These are phyloP conservation scores for Xiphorhynchus erythropygius DNA, from an alignment of 2,797 vertebrate genomes.

Conservation along the genomic window DNA sequence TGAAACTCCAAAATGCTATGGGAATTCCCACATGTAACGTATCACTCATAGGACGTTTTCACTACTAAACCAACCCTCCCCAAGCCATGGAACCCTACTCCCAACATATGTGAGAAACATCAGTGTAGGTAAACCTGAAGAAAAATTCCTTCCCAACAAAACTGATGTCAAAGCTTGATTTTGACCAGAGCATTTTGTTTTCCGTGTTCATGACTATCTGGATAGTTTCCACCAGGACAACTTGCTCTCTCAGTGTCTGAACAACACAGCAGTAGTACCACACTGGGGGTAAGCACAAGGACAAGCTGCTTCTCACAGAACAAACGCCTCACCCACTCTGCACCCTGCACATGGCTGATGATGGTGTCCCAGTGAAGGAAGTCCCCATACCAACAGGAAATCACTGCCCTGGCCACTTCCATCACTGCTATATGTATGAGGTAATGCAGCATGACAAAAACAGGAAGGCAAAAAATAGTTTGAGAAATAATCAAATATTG, in stretches of 20 bases:
- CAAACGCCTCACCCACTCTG: neutral
- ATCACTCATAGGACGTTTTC: neutral
- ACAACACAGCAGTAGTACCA: neutral
- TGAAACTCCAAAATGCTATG: neutral
- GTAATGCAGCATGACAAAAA: neutral
- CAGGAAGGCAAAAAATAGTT: neutral
- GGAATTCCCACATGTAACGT: neutral
- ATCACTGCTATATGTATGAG: neutral
- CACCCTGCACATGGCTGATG: neutral
- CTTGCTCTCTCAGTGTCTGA: neutral
- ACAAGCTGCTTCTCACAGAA: neutral
- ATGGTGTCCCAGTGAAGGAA: neutral
- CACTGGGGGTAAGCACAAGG: fast-evolving
- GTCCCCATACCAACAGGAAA: neutral
- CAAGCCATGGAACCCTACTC: neutral
- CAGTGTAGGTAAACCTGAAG: neutral
- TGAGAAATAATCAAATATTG: neutral
- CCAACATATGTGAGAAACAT: neutral
- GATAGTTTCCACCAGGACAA: neutral
- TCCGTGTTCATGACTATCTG: neutral
- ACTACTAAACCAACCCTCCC: neutral
- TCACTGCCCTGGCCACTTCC: neutral
- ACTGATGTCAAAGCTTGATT: neutral
- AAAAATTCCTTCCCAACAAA: neutral
- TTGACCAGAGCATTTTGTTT: neutral